A percentile compares a stretch with the other conserved stretches of the same genome.
These are phyloP conservation scores for Drosophila guanche DNA, from an alignment of 1,140 invertebrate genomes.

Conservation along the genomic window DNA sequence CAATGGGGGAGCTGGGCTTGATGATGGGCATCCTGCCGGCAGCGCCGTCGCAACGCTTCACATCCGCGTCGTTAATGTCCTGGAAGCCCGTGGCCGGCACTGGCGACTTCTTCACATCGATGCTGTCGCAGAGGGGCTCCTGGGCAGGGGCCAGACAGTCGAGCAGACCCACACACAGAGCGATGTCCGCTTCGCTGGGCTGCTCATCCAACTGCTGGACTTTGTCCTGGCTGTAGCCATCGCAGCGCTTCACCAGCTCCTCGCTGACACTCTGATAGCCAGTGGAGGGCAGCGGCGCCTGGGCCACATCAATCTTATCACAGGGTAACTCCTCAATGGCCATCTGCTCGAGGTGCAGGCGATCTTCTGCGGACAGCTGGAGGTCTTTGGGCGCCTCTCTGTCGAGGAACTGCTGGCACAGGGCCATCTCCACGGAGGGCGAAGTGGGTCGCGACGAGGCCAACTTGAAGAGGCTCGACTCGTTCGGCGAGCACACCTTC, in stretches of 20 bases:
- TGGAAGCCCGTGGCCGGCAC: conserved; percentile 67
- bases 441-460: conserved; percentile 64
- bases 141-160: conserved; percentile 69
- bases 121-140: conserved; percentile 62
- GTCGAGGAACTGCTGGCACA: conserved; percentile 57
- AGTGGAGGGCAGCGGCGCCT: conserved; percentile 62
- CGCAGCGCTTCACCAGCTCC: conserved; percentile 56
- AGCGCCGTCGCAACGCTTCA: conserved; percentile 57
- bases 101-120: conserved; percentile 63
- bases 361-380: conserved; percentile 49
- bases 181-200: conserved; percentile 61
- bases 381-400: conserved; percentile 43
- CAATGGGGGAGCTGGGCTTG: conserved; percentile 63
- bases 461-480: conserved; percentile 74
- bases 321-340: conserved; percentile 63
- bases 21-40: conserved; percentile 13
- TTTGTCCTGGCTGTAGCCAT: conserved; percentile 31
- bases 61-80: conserved; percentile 60
- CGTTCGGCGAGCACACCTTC: conserved; percentile 62
- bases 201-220: conserved; percentile 5
- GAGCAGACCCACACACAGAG: conserved; percentile 53
- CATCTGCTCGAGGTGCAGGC: conserved; percentile 44
- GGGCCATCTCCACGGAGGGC: conserved; percentile 51
- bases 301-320: conserved; percentile 68
- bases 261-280: conserved; percentile 55